Conservation (phyloP, 2,113 vertebrate species). For the Paratilapia polleni region DNA sequence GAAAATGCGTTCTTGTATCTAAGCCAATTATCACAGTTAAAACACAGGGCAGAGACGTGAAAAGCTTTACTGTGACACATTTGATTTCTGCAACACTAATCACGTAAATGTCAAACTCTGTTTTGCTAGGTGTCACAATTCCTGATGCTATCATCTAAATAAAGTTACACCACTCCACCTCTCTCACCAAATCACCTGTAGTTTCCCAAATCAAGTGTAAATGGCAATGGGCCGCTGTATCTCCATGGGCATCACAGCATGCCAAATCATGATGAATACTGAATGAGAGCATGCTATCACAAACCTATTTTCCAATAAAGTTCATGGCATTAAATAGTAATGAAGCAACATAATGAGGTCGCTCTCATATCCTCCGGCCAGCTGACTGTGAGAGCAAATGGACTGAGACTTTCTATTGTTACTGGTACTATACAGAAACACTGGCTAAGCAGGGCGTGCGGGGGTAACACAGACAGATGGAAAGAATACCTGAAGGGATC, state of each 20-base stretch:
- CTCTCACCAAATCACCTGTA: slow-evolving; percentile 35
- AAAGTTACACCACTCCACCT: slow-evolving; percentile 19
- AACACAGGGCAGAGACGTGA: background rate
- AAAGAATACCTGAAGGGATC: slow-evolving; percentile 28
- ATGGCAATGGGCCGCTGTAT: slow-evolving; percentile 43
- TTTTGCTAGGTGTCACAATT: slow-evolving; percentile 8
- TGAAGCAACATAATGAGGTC: slow-evolving; percentile 69
- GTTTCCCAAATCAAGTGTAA: slow-evolving; percentile 48
- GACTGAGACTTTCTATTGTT: slow-evolving; percentile 43
- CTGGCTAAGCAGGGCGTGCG: background rate
- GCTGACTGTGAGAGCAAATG: slow-evolving; percentile 53
- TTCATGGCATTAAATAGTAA: slow-evolving; percentile 70
- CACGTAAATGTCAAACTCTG: slow-evolving; percentile 14
- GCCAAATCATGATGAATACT: slow-evolving; percentile 57
- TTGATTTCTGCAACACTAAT: background rate
- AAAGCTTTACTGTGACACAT: background rate
- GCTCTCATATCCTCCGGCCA: slow-evolving; percentile 42
- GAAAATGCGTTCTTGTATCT: background rate
- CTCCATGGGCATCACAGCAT: slow-evolving; percentile 36
- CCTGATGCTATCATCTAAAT: slow-evolving; percentile 8
- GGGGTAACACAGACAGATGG: slow-evolving; percentile 12
- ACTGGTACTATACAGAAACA: slow-evolving; percentile 15
- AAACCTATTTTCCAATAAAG: slow-evolving; percentile 68
- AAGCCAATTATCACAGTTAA: background rate
- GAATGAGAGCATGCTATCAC: slow-evolving; percentile 51